Percentiles rank a stretch among this genome's conserved stretches.
Evolutionary conservation across 2,888 invertebrate species (phyloP).

Genomic region (Choreutis nemorana): DNA sequence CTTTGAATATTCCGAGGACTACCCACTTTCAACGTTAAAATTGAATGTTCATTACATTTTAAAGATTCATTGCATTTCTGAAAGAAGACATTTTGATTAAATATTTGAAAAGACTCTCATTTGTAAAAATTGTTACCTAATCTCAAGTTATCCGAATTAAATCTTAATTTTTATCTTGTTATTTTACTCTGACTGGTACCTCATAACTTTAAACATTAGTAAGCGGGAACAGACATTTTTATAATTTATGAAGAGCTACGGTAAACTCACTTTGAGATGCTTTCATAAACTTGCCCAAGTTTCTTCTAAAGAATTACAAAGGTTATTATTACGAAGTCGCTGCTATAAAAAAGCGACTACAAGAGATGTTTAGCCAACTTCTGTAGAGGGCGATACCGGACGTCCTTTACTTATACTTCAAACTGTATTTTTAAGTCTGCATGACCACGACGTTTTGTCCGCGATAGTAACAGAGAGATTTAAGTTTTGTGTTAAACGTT

Average conservation of each 20-base stretch:
- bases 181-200: background rate
- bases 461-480: background rate
- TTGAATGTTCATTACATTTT: too few species aligned
- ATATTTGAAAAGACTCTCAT: background rate
- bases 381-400: conserved; percentile 20
- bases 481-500: conserved; percentile 2
- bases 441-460: background rate
- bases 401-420: conserved; percentile 8
- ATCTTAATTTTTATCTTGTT: background rate
- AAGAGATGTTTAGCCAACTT: conserved; percentile 30
- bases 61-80: too few species aligned
- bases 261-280: conserved; percentile 26
- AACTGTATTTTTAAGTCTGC: background rate
- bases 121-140: background rate
- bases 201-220: conserved; percentile 2
- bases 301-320: conserved; percentile 38
- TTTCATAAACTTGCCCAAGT: conserved; percentile 30
- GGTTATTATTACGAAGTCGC: conserved; percentile 36
- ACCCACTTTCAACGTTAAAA: too few species aligned
- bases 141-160: background rate
- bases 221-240: conserved; percentile 19
- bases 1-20: too few species aligned
- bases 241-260: conserved; percentile 26
- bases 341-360: conserved; percentile 24
- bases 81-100: too few species aligned